These are phyloP conservation scores for Paedocypris sp. DNA, from an alignment of 2,113 vertebrate genomes.

Conservation along the genomic window DNA sequence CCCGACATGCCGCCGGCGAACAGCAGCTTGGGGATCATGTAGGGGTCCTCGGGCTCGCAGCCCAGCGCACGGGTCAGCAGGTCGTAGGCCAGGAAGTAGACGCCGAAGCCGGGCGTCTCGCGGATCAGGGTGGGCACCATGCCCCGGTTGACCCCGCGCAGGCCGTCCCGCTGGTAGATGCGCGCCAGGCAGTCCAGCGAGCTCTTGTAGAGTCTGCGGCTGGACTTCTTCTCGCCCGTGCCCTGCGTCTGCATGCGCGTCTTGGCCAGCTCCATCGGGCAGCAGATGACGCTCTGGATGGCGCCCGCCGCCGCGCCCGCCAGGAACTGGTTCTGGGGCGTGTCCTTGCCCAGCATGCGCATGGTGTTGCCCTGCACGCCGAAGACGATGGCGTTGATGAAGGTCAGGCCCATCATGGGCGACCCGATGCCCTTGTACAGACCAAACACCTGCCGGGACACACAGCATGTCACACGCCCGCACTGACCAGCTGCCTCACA, in stretches of 20 bases:
- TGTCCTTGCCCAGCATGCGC: constrained; percentile 73
- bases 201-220: constrained; percentile 78
- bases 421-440: constrained; percentile 95
- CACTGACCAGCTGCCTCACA: no score
- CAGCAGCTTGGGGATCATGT: constrained; percentile 85
- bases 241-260: constrained; percentile 95
- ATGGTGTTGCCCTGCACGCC: constrained; percentile 89
- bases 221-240: constrained; percentile 74
- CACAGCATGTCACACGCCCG: no score
- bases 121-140: constrained; percentile 84
- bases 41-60: constrained; percentile 74
- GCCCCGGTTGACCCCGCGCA: constrained; percentile 79
- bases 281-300: constrained; percentile 90
- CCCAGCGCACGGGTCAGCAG: constrained; percentile 74
- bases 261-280: constrained; percentile 95
- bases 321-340: constrained; percentile 84
- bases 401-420: constrained; percentile 96
- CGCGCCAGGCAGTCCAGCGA: constrained; percentile 84
- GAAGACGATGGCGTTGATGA: constrained; percentile 96
- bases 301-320: constrained; percentile 82
- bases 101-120: constrained; percentile 87
- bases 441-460: constrained; percentile 65
- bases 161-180: constrained; percentile 81
- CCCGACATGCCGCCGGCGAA: constrained; percentile 87
- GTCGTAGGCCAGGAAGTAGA: constrained; percentile 91